Percentiles rank a stretch among this genome's conserved stretches.
These are phyloP conservation scores for Tridacna crocea DNA, from an alignment of 2,888 invertebrate species.

Conservation along the genomic window DNA sequence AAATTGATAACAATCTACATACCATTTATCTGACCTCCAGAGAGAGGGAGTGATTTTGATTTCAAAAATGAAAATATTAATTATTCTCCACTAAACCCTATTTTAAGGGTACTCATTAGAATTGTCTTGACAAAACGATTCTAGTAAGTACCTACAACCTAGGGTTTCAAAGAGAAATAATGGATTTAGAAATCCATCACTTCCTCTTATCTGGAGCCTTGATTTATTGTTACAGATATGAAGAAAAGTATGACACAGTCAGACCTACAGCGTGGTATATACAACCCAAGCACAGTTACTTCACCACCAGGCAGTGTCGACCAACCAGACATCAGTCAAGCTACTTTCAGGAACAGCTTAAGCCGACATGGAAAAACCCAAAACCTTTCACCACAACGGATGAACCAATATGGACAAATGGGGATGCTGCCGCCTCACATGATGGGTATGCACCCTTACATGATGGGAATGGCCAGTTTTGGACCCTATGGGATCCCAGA, in stretches of 20 bases:
- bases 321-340: neutral
- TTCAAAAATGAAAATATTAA: too few species aligned
- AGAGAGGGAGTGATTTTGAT: too few species aligned
- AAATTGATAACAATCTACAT: too few species aligned
- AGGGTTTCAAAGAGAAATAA: too few species aligned
- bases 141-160: too few species aligned
- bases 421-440: constrained; percentile 48
- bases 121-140: too few species aligned
- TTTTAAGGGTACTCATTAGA: too few species aligned
- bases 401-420: constrained; percentile 59
- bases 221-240: neutral
- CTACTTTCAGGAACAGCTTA: neutral
- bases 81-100: too few species aligned
- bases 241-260: constrained; percentile 17
- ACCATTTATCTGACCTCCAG: too few species aligned
- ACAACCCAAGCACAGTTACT: neutral
- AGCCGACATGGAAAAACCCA: neutral
- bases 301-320: neutral
- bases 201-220: too few species aligned
- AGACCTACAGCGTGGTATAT: constrained; percentile 33
- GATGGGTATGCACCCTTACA: constrained; percentile 53
- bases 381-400: constrained; percentile 25
- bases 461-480: constrained; percentile 48
- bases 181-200: too few species aligned
- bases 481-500: constrained; percentile 4